phyloP scores from a whole-genome alignment of 1,140 invertebrate species.

The Anastatus disparis region DNA sequence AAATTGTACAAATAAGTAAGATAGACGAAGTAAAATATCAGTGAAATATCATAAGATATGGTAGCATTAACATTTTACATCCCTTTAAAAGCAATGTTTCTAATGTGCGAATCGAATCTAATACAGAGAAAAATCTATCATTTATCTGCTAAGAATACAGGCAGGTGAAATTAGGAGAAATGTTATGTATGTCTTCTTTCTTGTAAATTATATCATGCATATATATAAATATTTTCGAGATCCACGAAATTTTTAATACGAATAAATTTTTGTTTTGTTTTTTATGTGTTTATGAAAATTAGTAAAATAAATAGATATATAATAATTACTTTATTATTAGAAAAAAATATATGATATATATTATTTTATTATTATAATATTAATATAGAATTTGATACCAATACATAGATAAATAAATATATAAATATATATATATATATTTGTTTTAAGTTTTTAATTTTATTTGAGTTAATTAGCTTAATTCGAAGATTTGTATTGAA shows the following conservation, averaged over 20 bases:
- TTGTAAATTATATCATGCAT: constrained; percentile 7
- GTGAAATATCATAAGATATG: background rate
- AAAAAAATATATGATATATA: constrained; percentile 36
- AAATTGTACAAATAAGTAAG: background rate
- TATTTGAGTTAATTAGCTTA: constrained; percentile 37
- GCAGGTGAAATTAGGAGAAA: constrained; percentile 34
- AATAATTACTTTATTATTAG: constrained; percentile 21
- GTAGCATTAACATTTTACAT: constrained; percentile 15
- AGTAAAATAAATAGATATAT: constrained; percentile 19
- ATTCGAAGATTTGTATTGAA: constrained; percentile 24
- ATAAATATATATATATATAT: constrained; percentile 34
- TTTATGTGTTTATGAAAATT: constrained; percentile 25
- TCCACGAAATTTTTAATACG: constrained; percentile 22
- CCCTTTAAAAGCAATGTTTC: constrained; percentile 10
- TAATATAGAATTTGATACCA: constrained; percentile 30
- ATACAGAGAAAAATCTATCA: constrained; percentile 10
- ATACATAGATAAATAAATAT: constrained; percentile 23
- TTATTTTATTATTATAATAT: constrained; percentile 32
- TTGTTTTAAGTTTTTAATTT: constrained; percentile 42
- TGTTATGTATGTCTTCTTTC: constrained; percentile 23
- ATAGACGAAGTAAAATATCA: background rate
- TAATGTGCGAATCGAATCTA: constrained; percentile 21
- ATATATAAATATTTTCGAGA: constrained; percentile 15
- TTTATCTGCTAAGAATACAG: constrained; percentile 34
- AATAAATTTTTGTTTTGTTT: constrained; percentile 33